Percentiles rank a stretch among this genome's conserved stretches.
Evolutionary conservation across 2,888 invertebrate species (phyloP).

Genomic region (Stenotaenia linearis): DNA sequence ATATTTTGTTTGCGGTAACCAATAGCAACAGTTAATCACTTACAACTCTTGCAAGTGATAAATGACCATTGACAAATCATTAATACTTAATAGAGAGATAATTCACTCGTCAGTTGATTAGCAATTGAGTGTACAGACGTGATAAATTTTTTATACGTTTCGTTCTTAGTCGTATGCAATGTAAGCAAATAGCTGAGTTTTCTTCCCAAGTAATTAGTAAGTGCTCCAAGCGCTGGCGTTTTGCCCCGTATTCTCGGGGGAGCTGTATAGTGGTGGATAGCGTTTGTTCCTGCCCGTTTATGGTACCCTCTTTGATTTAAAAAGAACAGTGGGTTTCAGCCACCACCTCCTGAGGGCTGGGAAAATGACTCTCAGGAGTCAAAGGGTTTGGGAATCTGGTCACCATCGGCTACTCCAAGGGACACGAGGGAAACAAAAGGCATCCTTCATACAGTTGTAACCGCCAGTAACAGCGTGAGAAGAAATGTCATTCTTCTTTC

Average conservation of each 20-base stretch:
- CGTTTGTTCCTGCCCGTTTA: slow-evolving; percentile 1
- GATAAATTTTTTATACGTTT: neutral
- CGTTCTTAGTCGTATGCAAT: neutral
- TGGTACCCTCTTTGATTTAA: neutral
- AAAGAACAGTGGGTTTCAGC: neutral
- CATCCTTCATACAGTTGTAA: neutral
- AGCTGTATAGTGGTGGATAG: slow-evolving; percentile 8
- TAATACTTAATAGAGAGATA: neutral
- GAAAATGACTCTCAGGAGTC: slow-evolving; percentile 21
- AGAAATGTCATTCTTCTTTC: neutral
- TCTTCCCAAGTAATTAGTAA: slow-evolving; percentile 4
- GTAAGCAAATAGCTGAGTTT: neutral
- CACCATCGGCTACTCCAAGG: neutral
- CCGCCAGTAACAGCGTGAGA: neutral
- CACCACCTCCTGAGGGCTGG: neutral
- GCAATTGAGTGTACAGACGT: neutral
- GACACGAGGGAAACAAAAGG: neutral
- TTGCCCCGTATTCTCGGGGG: neutral
- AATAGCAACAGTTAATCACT: neutral
- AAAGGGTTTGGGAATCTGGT: slow-evolving; percentile 24
- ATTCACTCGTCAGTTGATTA: neutral
- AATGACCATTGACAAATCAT: neutral
- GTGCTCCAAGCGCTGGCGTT: neutral
- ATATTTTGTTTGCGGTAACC: neutral
- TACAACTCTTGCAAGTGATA: neutral